Percentiles rank a stretch among this genome's conserved stretches.
phyloP scores from a whole-genome alignment of 2,797 vertebrate species.

The Notolabrus celidotus region DNA sequence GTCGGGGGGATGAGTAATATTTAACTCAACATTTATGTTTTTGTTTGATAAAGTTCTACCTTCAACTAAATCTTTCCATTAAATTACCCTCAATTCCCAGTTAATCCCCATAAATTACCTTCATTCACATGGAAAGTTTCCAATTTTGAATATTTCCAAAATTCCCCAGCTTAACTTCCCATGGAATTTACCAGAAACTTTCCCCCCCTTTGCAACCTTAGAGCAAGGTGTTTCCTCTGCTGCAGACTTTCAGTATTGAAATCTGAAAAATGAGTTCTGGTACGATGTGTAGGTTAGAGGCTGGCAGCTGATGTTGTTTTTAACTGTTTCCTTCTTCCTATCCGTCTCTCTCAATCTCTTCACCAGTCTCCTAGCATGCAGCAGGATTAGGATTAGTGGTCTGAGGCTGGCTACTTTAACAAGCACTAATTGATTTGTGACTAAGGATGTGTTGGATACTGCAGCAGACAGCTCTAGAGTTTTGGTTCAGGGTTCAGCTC shows the following conservation, averaged over 20 bases:
- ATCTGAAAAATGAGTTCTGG: neutral
- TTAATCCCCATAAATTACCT: no score
- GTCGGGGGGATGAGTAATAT: no score
- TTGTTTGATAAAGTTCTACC: no score
- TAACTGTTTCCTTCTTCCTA: neutral
- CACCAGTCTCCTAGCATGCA: conserved; percentile 13
- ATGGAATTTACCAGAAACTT: no score
- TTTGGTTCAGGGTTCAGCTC: neutral
- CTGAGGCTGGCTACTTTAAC: conserved; percentile 73
- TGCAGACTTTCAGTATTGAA: neutral
- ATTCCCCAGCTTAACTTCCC: no score
- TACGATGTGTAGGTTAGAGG: neutral
- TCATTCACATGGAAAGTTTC: no score
- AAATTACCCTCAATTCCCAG: no score
- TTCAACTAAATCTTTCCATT: no score
- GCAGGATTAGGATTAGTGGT: conserved; percentile 77
- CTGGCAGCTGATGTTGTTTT: neutral
- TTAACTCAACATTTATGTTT: no score
- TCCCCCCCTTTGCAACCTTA: no score
- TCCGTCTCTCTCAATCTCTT: neutral
- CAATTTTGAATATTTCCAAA: no score
- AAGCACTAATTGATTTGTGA: conserved; percentile 77
- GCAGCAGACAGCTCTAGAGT: conserved; percentile 28
- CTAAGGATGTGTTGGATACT: conserved; percentile 44
- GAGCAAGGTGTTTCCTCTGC: neutral